phyloP scores from a whole-genome alignment of 2,797 vertebrate species.

The Eurystomus glaucurus region DNA sequence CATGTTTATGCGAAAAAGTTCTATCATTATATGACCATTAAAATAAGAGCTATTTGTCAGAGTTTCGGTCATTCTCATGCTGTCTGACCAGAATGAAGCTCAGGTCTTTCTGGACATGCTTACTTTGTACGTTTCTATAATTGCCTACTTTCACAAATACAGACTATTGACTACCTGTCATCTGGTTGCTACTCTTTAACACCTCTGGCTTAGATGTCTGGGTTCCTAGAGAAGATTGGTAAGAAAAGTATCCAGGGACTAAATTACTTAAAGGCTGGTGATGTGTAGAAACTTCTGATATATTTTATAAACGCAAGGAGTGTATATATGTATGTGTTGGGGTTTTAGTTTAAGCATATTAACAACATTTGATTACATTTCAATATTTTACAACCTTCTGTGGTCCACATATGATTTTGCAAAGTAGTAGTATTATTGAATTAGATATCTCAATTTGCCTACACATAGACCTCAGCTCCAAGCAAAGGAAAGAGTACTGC shows the following conservation, averaged over 20 bases:
- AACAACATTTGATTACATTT: background rate
- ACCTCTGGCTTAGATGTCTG: background rate
- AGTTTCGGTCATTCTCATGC: background rate
- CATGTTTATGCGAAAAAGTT: background rate
- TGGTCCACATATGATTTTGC: background rate
- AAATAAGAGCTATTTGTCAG: background rate
- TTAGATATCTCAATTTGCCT: background rate
- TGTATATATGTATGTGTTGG: background rate
- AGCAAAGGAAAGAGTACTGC: background rate
- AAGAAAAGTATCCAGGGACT: background rate
- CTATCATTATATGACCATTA: background rate
- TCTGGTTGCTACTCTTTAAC: conserved; percentile 12
- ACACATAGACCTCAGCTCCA: background rate
- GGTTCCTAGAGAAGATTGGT: background rate
- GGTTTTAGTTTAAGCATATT: background rate
- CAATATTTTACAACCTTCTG: background rate
- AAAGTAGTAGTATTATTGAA: background rate
- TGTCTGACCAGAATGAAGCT: background rate
- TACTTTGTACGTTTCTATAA: background rate
- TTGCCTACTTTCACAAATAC: background rate
- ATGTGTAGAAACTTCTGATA: background rate
- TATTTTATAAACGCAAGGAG: background rate
- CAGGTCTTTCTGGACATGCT: background rate
- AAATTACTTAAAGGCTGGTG: background rate
- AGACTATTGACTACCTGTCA: background rate